phyloP scores from a whole-genome alignment of 2,113 vertebrate species.

The Redunca redunca region DNA sequence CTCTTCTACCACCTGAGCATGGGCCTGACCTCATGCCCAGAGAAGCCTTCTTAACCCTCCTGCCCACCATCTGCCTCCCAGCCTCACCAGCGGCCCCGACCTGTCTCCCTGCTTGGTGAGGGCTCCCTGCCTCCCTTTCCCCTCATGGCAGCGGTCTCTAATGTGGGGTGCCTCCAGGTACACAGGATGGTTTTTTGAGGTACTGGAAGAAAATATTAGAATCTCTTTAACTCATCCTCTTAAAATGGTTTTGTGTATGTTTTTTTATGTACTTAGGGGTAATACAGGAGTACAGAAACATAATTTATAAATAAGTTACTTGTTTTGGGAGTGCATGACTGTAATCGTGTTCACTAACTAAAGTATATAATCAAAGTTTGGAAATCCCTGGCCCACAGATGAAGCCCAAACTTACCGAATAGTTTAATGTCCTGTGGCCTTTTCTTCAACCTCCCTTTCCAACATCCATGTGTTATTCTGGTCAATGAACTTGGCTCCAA shows the following conservation, averaged over 20 bases:
- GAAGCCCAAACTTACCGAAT: background rate
- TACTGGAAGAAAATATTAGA: background rate
- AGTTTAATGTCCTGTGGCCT: background rate
- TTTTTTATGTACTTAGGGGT: background rate
- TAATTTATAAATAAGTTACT: background rate
- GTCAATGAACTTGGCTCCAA: background rate
- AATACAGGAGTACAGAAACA: background rate
- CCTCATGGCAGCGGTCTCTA: background rate
- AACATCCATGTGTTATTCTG: background rate
- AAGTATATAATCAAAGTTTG: background rate
- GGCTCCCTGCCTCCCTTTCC: background rate
- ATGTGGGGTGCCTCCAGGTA: background rate
- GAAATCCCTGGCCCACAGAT: background rate
- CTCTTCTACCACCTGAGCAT: background rate
- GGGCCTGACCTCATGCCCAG: background rate
- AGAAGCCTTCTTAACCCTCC: background rate
- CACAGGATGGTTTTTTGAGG: background rate
- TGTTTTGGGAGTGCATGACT: background rate
- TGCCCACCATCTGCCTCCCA: background rate
- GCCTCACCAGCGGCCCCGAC: background rate
- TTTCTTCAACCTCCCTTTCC: background rate
- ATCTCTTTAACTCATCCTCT: background rate
- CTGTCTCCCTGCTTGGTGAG: background rate
- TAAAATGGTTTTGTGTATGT: background rate
- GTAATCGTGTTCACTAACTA: background rate